A percentile compares a stretch with the other conserved stretches of the same genome.
Conservation (phyloP, 2,113 vertebrate genomes). For the Gasterosteus nipponicus region DNA sequence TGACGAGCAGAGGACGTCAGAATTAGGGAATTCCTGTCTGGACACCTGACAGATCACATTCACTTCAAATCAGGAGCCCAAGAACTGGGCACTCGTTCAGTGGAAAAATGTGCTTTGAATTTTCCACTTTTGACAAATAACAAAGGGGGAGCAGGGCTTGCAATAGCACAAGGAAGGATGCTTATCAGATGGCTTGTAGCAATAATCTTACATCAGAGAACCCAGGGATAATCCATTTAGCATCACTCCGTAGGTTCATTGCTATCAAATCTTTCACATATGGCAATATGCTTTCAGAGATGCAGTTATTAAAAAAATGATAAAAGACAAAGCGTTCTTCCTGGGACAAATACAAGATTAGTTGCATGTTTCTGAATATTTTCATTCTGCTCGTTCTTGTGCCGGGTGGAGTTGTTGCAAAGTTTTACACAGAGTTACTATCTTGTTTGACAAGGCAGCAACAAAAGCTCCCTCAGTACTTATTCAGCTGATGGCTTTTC, state of each 20-base stretch:
- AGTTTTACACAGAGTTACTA: slow-evolving; percentile 14
- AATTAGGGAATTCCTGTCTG: slow-evolving; percentile 60
- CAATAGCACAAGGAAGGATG: slow-evolving; percentile 48
- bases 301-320: slow-evolving; percentile 22
- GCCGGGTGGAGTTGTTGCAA: slow-evolving; percentile 8
- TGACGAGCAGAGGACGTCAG: slow-evolving; percentile 59
- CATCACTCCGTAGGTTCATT: slow-evolving; percentile 53
- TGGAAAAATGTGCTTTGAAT: slow-evolving; percentile 79
- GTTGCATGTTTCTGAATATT: slow-evolving; percentile 18
- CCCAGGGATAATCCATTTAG: slow-evolving; percentile 66
- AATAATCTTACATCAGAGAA: slow-evolving; percentile 64
- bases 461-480: background rate
- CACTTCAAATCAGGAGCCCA: slow-evolving; percentile 70
- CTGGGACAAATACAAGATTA: slow-evolving; percentile 15
- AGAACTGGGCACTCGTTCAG: slow-evolving; percentile 56
- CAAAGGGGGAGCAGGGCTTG: slow-evolving; percentile 27
- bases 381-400: slow-evolving; percentile 7
- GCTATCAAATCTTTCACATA: slow-evolving; percentile 63
- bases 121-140: slow-evolving; percentile 71
- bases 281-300: slow-evolving; percentile 41
- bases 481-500: slow-evolving; percentile 5
- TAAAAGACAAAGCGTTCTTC: slow-evolving; percentile 4
- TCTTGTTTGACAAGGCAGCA: slow-evolving; percentile 9
- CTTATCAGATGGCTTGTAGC: slow-evolving; percentile 70
- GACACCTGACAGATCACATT: slow-evolving; percentile 74